Conservation (phyloP, 2,888 invertebrate genomes). For the Encarsia formosa region DNA sequence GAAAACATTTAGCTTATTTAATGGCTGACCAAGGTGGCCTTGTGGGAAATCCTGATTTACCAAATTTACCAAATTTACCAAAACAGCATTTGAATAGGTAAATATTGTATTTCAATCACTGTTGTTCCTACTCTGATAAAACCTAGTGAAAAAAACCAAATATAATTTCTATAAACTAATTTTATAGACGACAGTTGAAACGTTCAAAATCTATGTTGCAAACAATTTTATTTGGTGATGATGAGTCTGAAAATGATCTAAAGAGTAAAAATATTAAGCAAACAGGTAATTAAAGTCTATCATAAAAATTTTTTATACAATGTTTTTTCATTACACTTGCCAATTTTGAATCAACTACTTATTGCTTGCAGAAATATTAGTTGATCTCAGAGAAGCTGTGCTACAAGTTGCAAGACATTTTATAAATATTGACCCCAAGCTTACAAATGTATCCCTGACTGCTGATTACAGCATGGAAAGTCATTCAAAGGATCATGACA, state of each 20-base stretch:
- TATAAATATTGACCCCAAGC: constrained; percentile 84
- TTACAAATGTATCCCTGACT: constrained; percentile 74
- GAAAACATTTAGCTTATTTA: constrained; percentile 88
- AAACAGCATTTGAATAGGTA: constrained; percentile 81
- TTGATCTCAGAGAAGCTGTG: constrained; percentile 95
- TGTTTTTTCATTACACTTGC: background rate
- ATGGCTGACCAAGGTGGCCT: constrained; percentile 96
- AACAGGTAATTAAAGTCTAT: constrained; percentile 62
- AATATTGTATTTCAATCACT: background rate
- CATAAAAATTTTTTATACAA: constrained; percentile 1
- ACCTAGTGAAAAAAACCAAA: background rate
- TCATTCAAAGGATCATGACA: constrained; percentile 89
- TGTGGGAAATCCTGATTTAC: constrained; percentile 86
- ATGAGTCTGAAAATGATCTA: constrained; percentile 72
- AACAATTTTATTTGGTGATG: constrained; percentile 79
- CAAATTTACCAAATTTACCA: constrained; percentile 84
- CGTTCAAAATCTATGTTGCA: constrained; percentile 88
- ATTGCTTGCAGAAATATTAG: constrained; percentile 71
- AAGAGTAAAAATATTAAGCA: constrained; percentile 96
- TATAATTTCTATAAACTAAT: background rate
- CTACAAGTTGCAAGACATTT: constrained; percentile 91
- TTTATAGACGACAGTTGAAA: constrained; percentile 76
- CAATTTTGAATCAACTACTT: constrained; percentile 3
- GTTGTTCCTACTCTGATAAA: constrained; percentile 2
- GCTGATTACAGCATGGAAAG: constrained; percentile 96